Evolutionary conservation across 2,113 vertebrate species (phyloP).

Genomic region (Apteryx owenii): DNA sequence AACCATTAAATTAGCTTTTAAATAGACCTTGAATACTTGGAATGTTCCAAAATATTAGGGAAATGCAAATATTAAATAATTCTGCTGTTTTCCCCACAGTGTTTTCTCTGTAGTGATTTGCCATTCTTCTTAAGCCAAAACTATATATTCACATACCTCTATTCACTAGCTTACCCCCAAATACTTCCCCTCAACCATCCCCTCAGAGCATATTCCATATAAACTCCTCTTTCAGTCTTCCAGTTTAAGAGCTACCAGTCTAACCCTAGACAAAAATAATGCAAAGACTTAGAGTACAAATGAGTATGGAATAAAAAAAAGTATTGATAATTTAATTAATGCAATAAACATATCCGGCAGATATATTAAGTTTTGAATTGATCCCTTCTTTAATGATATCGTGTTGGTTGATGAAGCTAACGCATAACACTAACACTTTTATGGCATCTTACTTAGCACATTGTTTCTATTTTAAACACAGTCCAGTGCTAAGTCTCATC

Average conservation of each 20-base stretch:
- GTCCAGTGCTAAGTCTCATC: background rate
- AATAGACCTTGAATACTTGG: background rate
- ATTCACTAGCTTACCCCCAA: background rate
- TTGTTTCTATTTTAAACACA: background rate
- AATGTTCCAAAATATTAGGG: background rate
- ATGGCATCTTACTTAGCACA: background rate
- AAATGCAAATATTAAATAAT: background rate
- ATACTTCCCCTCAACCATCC: background rate
- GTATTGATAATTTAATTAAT: background rate
- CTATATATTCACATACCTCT: background rate
- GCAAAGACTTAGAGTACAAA: background rate
- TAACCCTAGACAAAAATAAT: background rate
- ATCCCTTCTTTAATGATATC: background rate
- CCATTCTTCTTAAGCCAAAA: background rate
- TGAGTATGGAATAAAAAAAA: background rate
- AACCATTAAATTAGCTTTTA: background rate
- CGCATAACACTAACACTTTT: background rate
- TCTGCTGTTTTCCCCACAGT: background rate
- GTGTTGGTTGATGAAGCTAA: background rate
- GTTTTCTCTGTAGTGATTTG: background rate
- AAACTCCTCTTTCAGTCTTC: background rate
- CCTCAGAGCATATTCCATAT: background rate
- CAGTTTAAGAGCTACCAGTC: background rate
- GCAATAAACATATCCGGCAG: background rate
- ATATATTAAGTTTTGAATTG: background rate